phyloP scores from a whole-genome alignment of 2,113 vertebrate genomes.

The Donacobius atricapilla region DNA sequence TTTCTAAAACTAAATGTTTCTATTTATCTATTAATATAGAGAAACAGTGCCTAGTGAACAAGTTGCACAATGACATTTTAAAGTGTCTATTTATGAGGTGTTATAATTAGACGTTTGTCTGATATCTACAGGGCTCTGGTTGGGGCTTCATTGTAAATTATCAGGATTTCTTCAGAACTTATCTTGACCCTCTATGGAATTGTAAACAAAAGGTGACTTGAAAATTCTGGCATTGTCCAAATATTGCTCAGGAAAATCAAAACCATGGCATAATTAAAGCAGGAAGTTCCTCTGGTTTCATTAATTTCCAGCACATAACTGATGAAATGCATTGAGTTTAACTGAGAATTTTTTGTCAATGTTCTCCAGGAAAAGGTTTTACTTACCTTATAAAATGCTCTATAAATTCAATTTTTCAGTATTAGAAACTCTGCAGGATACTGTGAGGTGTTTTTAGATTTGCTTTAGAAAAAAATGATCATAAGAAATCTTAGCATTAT shows the following conservation, averaged over 20 bases:
- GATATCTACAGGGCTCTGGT: neutral
- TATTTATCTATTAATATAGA: neutral
- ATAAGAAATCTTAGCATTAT: slow-evolving; percentile 68
- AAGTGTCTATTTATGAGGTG: slow-evolving; percentile 55
- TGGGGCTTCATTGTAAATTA: slow-evolving; percentile 5
- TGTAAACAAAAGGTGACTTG: neutral
- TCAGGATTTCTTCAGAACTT: slow-evolving; percentile 16
- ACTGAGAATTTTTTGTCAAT: neutral
- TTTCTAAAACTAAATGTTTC: slow-evolving; percentile 9
- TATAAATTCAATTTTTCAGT: slow-evolving; percentile 17
- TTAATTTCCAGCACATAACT: neutral
- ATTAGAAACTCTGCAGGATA: slow-evolving; percentile 58
- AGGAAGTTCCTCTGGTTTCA: neutral
- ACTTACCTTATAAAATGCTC: slow-evolving; percentile 30
- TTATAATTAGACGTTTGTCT: slow-evolving; percentile 68
- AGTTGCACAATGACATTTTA: slow-evolving; percentile 49
- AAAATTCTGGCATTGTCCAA: slow-evolving; percentile 1
- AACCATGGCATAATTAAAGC: neutral
- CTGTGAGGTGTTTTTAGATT: slow-evolving; percentile 48
- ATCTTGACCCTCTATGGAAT: neutral
- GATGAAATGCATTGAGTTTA: neutral
- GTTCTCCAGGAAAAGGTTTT: slow-evolving; percentile 21
- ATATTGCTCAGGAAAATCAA: neutral
- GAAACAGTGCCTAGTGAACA: slow-evolving; percentile 44
- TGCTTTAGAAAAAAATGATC: slow-evolving; percentile 59